phyloP scores from a whole-genome alignment of 2,888 invertebrate species.

The Lithosia quadra region DNA sequence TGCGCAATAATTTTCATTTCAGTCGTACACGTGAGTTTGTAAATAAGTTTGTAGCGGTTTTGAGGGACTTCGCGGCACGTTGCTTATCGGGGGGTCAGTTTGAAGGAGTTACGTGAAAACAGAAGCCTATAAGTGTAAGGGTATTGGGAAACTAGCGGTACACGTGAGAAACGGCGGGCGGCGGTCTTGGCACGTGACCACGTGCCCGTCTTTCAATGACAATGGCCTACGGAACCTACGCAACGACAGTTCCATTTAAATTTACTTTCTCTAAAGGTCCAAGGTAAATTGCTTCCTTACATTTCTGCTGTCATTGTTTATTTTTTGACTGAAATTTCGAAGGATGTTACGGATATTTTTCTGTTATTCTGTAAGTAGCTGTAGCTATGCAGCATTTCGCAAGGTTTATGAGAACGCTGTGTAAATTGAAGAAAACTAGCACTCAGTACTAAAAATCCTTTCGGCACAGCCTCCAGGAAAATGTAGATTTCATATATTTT shows the following conservation, averaged over 20 bases:
- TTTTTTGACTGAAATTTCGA: background rate
- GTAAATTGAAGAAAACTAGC: background rate
- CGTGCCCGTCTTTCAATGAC: conserved; percentile 44
- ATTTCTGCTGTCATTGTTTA: background rate
- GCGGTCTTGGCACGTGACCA: conserved; percentile 45
- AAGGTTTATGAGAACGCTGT: background rate
- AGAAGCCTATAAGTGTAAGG: conserved; percentile 60
- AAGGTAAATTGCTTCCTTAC: conserved; percentile 10
- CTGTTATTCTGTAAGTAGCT: background rate
- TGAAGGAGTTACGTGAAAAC: conserved; percentile 73
- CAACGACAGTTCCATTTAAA: conserved; percentile 11
- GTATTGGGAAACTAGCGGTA: conserved; percentile 57
- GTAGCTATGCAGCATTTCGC: background rate
- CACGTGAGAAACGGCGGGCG: conserved; percentile 41
- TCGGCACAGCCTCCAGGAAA: background rate
- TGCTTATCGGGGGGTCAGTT: conserved; percentile 59
- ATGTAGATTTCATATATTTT: background rate
- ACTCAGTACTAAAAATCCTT: background rate
- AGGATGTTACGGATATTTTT: background rate
- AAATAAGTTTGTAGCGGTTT: conserved; percentile 71
- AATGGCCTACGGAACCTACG: conserved; percentile 30
- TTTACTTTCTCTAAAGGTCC: background rate
- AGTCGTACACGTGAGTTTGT: conserved; percentile 70
- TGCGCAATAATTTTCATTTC: conserved; percentile 65
- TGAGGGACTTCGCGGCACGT: conserved; percentile 75